Evolutionary conservation across 2,888 invertebrate genomes (phyloP), one percentile per base, ranked within the genome.

Genomic region (Oscheius myriophilus): DNA sequence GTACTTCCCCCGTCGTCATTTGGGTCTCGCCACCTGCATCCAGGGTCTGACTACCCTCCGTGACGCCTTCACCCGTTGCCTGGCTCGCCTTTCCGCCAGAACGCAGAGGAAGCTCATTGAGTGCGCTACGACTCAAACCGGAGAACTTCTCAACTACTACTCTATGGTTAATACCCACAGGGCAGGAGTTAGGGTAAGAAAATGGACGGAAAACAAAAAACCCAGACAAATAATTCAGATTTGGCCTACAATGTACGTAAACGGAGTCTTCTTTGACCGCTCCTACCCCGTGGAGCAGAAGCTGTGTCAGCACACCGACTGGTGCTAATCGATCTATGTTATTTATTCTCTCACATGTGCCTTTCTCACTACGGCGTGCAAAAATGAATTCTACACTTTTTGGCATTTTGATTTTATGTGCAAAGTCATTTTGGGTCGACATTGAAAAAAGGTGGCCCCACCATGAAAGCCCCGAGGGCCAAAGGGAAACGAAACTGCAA

Each of bases 201-300:
- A 53, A 53, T 49, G 6, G 18, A 6, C 49, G n/a, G n/a, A n/a
- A 43, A 43, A 43, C 6, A 21, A 18, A 49, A 18, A 49, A 6
- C 4, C 11, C 11, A 49, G 11, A 6, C 3, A 6, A 49, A 49
- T 33, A 9, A 52, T 82, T 45, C 68, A 81, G 73, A 83, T 85
- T 54, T 84, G 85, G 85, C 85, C 85, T 14, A 85, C 85, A 39
- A 83, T 82, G 68, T 85, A 85, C 70, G 85, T 85, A 9, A 85
- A 85, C 67, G 85, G 85, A 45, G 80, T 80, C 23, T 85, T 85
- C 79, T 85, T 85, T 77, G 85, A 85, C 55, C 76, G 84, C 23
- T 76, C 74, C 57, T 84, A 84, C 66, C 84, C 84, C n/a, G 77
- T 84, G 26, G 82, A 82, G 52, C 73, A 71, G 42, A 82, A 84